A percentile compares a stretch with the other conserved stretches of the same genome.
Conservation (phyloP, 2,797 vertebrate genomes). For the Trichosurus vulpecula region DNA sequence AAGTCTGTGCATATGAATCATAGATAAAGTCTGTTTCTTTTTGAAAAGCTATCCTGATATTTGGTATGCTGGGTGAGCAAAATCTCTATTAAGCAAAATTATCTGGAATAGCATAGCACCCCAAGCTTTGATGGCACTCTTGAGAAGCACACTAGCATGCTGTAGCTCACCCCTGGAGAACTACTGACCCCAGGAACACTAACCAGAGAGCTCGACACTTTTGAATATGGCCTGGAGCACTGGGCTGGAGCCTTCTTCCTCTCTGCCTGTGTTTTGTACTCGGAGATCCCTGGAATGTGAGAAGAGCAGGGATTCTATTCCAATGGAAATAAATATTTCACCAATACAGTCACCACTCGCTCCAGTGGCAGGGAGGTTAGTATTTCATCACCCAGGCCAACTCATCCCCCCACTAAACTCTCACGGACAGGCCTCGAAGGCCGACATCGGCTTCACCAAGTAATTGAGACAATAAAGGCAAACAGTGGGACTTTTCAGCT, state of each 20-base stretch:
- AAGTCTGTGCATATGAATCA: background rate
- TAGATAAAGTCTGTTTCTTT: background rate
- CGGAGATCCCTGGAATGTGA: background rate
- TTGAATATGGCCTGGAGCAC: background rate
- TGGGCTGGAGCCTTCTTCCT: background rate
- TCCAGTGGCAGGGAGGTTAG: background rate
- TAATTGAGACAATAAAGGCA: constrained; percentile 16
- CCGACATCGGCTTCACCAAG: background rate
- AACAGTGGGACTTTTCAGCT: background rate
- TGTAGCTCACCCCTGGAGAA: background rate
- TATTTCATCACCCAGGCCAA: background rate
- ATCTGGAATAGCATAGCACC: background rate
- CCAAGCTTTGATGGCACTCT: background rate
- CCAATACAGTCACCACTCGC: background rate
- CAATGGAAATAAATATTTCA: background rate
- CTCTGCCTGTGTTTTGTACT: background rate
- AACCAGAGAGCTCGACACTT: background rate
- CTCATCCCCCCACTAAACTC: background rate
- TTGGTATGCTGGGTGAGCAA: background rate
- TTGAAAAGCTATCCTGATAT: background rate
- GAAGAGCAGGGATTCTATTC: background rate
- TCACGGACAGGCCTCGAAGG: background rate
- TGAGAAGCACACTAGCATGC: background rate
- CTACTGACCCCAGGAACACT: background rate
- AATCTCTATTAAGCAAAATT: background rate